Percentiles rank a stretch among this genome's conserved stretches.
These are phyloP conservation scores for Murina feae DNA, from an alignment of 2,113 vertebrate species.

Conservation along the genomic window DNA sequence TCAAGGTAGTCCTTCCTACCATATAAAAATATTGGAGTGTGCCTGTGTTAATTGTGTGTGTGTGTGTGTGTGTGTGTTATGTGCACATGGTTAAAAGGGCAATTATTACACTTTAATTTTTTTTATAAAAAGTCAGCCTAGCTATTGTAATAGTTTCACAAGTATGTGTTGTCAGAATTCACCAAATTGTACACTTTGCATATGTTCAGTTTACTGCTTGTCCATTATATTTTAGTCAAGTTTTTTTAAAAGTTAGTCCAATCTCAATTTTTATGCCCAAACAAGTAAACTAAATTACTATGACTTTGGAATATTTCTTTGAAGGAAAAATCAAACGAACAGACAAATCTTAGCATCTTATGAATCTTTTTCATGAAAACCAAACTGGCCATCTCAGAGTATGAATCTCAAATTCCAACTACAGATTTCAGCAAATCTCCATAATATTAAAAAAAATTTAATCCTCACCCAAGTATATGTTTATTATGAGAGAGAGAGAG, in stretches of 20 bases:
- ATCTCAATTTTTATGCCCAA: background rate
- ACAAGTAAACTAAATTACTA: background rate
- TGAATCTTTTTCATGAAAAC: background rate
- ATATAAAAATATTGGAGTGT: background rate
- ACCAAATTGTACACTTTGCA: background rate
- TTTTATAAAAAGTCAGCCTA: background rate
- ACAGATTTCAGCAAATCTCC: background rate
- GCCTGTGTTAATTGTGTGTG: background rate
- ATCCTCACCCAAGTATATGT: background rate
- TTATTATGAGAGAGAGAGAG: too few species aligned
- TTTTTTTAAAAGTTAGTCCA: background rate
- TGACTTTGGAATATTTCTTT: background rate
- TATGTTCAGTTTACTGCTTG: background rate
- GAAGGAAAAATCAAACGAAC: background rate
- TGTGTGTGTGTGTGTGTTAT: background rate
- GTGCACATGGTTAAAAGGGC: background rate
- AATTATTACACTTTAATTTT: background rate
- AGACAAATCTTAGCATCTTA: background rate
- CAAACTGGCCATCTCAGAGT: background rate
- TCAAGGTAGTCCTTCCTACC: background rate
- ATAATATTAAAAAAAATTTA: background rate
- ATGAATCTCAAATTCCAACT: background rate
- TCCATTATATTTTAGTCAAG: background rate
- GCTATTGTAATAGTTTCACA: background rate
- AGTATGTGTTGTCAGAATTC: background rate